Conservation (phyloP, 1,140 invertebrate species). For the Trichonephila inaurata region DNA sequence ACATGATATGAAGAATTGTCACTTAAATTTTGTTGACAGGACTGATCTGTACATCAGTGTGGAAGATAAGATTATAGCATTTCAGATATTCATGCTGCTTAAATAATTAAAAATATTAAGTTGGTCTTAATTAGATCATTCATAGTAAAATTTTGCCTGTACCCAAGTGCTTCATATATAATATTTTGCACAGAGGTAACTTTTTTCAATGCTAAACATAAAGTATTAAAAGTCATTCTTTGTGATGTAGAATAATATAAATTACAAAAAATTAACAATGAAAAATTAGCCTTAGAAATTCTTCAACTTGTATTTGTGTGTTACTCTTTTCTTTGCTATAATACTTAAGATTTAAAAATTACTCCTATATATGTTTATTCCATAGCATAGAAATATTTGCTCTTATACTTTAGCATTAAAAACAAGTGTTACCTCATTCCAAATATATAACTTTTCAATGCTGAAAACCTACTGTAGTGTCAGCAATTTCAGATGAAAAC, state of each 20-base stretch:
- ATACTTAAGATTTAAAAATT: background rate
- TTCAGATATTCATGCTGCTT: constrained; percentile 1
- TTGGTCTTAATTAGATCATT: constrained; percentile 29
- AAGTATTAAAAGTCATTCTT: background rate
- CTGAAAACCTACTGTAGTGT: constrained; percentile 40
- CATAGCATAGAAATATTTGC: background rate
- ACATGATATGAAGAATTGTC: background rate
- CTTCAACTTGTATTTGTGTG: background rate
- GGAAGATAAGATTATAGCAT: constrained; percentile 24
- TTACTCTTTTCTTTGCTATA: background rate
- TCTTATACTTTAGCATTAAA: constrained; percentile 41
- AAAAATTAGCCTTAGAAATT: constrained; percentile 10
- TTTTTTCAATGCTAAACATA: constrained; percentile 58
- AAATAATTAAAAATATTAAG: background rate
- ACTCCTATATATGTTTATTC: background rate
- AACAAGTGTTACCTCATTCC: constrained; percentile 42
- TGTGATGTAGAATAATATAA: background rate
- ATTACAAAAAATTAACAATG: background rate
- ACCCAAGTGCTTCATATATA: constrained; percentile 54
- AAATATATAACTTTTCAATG: constrained; percentile 46
- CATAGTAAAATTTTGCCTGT: constrained; percentile 42
- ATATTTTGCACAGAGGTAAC: constrained; percentile 44
- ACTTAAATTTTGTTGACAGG: background rate
- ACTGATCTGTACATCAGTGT: background rate
- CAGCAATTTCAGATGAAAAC: constrained; percentile 32